Evolutionary conservation across 2,888 invertebrate species (phyloP).

Genomic region (Physocephala rufipes): DNA sequence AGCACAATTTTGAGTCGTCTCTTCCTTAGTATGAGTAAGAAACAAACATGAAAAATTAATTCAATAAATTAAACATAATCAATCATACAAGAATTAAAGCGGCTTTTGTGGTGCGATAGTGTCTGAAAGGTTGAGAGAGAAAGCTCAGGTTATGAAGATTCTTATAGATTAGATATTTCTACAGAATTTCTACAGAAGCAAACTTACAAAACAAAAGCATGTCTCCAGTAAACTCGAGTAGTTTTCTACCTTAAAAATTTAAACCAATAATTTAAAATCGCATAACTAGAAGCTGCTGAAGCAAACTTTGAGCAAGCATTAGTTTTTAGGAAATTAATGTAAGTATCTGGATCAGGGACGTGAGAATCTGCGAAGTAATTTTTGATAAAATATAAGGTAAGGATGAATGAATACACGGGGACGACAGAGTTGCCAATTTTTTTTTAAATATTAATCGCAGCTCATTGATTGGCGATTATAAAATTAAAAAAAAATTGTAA

Average conservation of each 20-base stretch:
- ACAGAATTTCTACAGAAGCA: not conserved
- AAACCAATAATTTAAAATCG: too few relatives aligned
- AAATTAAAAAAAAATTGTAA: too few relatives aligned
- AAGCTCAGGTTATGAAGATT: not conserved
- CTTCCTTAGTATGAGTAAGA: too few relatives aligned
- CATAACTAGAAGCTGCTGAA: too few relatives aligned
- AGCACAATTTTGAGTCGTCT: too few relatives aligned
- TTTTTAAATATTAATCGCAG: not conserved
- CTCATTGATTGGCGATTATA: too few relatives aligned
- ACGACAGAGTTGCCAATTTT: conserved; percentile 11
- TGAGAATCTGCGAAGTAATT: not conserved
- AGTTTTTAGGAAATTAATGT: not conserved
- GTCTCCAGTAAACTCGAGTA: too few relatives aligned
- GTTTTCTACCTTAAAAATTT: too few relatives aligned
- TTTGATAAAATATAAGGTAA: not conserved
- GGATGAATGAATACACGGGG: not conserved
- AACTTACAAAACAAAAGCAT: conserved; percentile 19
- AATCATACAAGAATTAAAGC: conserved; percentile 35
- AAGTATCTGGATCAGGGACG: not conserved
- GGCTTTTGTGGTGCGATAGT: conserved; percentile 39
- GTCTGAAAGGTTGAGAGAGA: conserved; percentile 30
- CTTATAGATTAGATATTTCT: not conserved
- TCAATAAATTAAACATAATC: conserved; percentile 27
- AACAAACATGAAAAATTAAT: conserved; percentile 26
- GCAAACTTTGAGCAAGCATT: not conserved